Evolutionary conservation across 1,140 invertebrate genomes (phyloP), one percentile per base, ranked within the genome.

Genomic region (Zaprionus davidi): DNA sequence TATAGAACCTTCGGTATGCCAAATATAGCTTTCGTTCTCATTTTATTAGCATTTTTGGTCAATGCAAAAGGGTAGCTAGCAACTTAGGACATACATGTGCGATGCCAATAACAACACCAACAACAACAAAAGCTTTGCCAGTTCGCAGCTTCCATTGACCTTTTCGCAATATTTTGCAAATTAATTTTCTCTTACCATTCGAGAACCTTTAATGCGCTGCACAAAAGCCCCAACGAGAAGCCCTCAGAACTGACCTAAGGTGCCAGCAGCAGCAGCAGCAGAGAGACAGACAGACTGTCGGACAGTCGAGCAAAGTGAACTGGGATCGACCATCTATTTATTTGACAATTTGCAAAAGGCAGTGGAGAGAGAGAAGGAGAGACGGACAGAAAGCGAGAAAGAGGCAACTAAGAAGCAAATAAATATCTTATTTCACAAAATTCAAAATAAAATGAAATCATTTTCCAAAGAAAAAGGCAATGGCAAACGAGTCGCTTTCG

Each of bases 341-440:
- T 87, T 87, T 88, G 84, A 77, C 83, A 87, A 87, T 88, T 88
- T 78, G 80, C 56, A 78, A 80, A 82, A 78, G 81, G 74, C 71
- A 65, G 70, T 65, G 60, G 34, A 74, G 68, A 1, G 71, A 65
- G 75, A 65, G 67, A 46, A 74, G 71, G 15, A 74, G 75, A 36
- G n/a, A 28, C 31, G 24, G 20, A 17, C 62, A 15, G 13, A 17
- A 17, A 17, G 2, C 59, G 57, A 5, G 13, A 17, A 17, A 9
- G 2, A 66, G 59, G 65, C 46, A 71, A 81, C 83, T 88, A 78
- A 87, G 80, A 71, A 71, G 72, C 80, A 87, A 88, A 83, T 83
- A 87, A 88, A 87, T 88, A 88, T 87, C 84, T 84, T 88, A 79
- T 84, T 85, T 81, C 75, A 71, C 81, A 69, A 65, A 84, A 84